These are phyloP conservation scores for Coelogynopora nodosa DNA, from an alignment of 2,888 invertebrate genomes.

Conservation along the genomic window DNA sequence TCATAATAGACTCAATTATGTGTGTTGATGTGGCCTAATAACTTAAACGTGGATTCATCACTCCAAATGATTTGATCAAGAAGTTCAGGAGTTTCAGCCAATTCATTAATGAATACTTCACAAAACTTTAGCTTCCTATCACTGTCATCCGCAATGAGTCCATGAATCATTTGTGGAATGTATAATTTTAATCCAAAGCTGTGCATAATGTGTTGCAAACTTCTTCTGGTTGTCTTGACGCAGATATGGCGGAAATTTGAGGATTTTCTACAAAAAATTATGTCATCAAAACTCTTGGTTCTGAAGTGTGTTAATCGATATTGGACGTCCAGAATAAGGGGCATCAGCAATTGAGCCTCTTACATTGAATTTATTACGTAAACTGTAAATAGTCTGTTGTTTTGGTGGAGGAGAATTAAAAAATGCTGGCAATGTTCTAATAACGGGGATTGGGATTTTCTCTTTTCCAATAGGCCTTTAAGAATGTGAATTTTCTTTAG, in stretches of 20 bases:
- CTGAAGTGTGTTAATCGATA: too few species aligned
- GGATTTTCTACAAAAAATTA: too few species aligned
- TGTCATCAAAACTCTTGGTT: too few species aligned
- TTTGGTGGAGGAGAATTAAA: too few species aligned
- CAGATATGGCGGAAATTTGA: background rate
- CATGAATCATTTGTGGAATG: background rate
- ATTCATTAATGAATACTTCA: background rate
- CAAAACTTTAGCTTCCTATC: background rate
- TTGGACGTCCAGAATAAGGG: too few species aligned
- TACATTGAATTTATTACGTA: too few species aligned
- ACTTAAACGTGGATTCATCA: background rate
- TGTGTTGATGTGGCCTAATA: background rate
- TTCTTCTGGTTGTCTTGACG: background rate
- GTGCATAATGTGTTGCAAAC: background rate
- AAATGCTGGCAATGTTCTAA: too few species aligned
- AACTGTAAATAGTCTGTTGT: too few species aligned
- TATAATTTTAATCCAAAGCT: background rate
- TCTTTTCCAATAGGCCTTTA: too few species aligned
- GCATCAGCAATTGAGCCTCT: too few species aligned
- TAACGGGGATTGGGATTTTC: too few species aligned
- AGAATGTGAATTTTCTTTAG: too few species aligned
- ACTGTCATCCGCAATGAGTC: background rate
- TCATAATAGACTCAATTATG: slow-evolving; percentile 25
- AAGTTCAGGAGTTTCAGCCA: background rate
- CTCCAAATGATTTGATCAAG: background rate